Conservation (phyloP, 1,140 invertebrate species). For the Drosophila varians region DNA sequence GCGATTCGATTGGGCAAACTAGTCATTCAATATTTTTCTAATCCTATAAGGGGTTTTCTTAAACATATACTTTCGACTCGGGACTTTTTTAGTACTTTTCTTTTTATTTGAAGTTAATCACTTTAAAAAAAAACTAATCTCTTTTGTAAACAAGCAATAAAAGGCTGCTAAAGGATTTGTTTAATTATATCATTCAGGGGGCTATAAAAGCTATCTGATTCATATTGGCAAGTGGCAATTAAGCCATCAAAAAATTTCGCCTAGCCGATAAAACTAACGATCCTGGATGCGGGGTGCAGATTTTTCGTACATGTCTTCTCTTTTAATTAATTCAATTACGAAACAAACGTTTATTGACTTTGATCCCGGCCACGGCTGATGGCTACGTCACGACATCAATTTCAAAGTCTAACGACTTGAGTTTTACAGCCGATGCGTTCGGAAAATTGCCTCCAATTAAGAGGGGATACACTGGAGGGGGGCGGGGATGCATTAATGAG, state of each 20-base stretch:
- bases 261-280: slow-evolving; percentile 25
- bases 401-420: slow-evolving; percentile 34
- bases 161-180: background rate
- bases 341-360: slow-evolving; percentile 66
- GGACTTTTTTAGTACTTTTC: background rate
- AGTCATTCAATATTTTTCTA: background rate
- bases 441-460: slow-evolving; percentile 63
- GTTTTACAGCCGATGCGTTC: slow-evolving; percentile 40
- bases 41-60: background rate
- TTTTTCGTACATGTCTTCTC: slow-evolving; percentile 22
- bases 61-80: too few relatives aligned
- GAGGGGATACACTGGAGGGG: background rate
- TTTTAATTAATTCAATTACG: slow-evolving; percentile 72
- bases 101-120: background rate
- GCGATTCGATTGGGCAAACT: slow-evolving; percentile 19
- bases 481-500: slow-evolving; percentile 29
- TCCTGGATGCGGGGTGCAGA: slow-evolving; percentile 7
- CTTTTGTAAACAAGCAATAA: background rate
- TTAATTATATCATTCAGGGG: slow-evolving; percentile 1
- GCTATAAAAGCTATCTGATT: slow-evolving; percentile 34
- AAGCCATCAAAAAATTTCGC: slow-evolving; percentile 28
- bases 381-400: slow-evolving; percentile 44
- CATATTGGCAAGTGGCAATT: slow-evolving; percentile 31
- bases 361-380: slow-evolving; percentile 29
- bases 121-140: background rate